Evolutionary conservation across 2,113 vertebrate genomes (phyloP).

Genomic region (Campylomormyrus numenius): DNA sequence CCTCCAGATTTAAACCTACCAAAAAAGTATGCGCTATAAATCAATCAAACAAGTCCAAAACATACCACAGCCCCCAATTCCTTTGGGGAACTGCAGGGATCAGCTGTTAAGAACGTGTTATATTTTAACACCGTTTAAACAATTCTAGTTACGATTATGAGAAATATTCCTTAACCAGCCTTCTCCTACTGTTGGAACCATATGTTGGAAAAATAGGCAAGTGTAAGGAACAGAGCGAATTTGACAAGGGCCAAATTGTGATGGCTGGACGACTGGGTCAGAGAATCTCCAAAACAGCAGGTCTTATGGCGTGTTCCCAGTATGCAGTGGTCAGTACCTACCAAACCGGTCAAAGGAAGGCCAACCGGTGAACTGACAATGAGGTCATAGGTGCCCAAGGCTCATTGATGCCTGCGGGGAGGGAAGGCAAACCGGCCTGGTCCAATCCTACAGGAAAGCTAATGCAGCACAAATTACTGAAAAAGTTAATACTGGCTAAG

Average conservation of each 20-base stretch:
- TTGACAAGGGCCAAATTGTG: no score
- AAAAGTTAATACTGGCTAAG: neutral
- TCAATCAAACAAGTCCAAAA: neutral
- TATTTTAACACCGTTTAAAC: neutral
- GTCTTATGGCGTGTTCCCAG: no score
- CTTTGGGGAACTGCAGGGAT: neutral
- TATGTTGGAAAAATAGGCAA: no score
- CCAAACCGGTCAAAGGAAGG: neutral
- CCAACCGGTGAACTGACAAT: neutral
- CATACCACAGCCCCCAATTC: neutral
- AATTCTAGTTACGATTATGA: neutral
- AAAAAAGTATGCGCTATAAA: neutral
- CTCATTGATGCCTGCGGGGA: neutral
- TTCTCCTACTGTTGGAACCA: neutral
- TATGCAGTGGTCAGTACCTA: neutral
- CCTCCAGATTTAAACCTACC: neutral
- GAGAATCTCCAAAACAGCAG: no score
- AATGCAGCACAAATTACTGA: neutral
- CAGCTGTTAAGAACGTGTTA: neutral
- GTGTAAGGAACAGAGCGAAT: no score
- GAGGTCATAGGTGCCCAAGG: neutral
- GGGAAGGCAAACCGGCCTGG: neutral
- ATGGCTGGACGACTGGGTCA: no score
- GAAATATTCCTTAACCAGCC: neutral
- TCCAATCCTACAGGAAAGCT: neutral